Conservation (phyloP, 2,113 vertebrate species). For the Thamnophis sirtalis region DNA sequence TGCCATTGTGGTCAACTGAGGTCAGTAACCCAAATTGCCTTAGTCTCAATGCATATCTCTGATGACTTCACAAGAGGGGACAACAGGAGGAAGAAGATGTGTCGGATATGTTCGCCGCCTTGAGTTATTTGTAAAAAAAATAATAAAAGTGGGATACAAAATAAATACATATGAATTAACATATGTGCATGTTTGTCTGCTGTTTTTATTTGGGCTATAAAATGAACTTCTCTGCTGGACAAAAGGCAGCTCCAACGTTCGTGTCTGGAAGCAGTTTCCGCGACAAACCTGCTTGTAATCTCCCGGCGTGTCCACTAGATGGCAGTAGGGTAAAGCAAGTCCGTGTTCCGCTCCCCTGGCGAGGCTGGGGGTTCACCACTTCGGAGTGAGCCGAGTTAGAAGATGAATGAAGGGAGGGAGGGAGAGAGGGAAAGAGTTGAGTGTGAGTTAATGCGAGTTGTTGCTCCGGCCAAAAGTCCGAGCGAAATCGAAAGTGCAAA, state of each 20-base stretch:
- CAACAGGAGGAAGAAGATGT: not conserved
- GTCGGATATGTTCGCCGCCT: not conserved
- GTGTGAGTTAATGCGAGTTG: not conserved
- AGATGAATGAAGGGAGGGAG: not conserved
- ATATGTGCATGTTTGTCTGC: not conserved
- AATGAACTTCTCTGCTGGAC: not conserved
- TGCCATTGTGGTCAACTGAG: not conserved
- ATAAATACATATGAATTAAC: not conserved
- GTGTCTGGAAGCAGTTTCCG: not conserved
- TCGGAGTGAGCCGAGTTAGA: not conserved
- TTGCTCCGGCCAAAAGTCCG: not conserved
- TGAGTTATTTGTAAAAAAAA: not conserved
- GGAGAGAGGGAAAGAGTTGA: not conserved
- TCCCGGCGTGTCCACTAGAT: constrained; percentile 56
- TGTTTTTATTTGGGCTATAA: not conserved
- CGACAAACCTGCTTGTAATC: not conserved
- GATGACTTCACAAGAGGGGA: not conserved
- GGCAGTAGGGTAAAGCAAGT: constrained; percentile 65
- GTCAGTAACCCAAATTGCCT: not conserved
- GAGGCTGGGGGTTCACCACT: not conserved
- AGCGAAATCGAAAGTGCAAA: not conserved
- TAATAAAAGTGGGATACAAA: not conserved
- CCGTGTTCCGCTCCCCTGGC: not conserved
- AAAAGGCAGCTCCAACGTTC: not conserved
- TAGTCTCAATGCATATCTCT: not conserved